These are phyloP conservation scores for Xestia ashworthii DNA, from an alignment of 2,888 invertebrate species.

Conservation along the genomic window DNA sequence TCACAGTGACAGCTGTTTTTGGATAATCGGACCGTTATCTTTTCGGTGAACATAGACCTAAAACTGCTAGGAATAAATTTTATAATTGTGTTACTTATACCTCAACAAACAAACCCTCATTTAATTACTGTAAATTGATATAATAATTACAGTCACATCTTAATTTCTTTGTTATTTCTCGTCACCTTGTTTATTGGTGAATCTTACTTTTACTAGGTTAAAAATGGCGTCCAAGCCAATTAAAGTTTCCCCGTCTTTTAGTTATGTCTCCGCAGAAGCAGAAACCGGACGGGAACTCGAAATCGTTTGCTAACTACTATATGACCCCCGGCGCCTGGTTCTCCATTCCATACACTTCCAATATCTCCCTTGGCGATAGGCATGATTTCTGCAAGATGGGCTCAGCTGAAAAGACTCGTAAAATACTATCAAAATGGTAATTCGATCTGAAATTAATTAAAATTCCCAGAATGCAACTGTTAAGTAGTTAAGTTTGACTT, in stretches of 20 bases:
- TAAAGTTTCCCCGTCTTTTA: slow-evolving; percentile 4
- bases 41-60: too few relatives aligned
- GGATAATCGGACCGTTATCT: too few relatives aligned
- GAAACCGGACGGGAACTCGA: not conserved
- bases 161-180: not conserved
- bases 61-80: too few relatives aligned
- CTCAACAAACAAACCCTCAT: too few relatives aligned
- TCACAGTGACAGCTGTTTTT: too few relatives aligned
- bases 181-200: not conserved
- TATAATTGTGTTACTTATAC: too few relatives aligned
- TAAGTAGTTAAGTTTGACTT: not conserved
- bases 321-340: slow-evolving; percentile 87
- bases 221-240: not conserved
- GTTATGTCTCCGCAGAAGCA: slow-evolving; percentile 1
- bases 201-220: not conserved
- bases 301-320: slow-evolving; percentile 6
- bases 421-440: not conserved
- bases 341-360: slow-evolving; percentile 89
- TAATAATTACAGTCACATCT: too few relatives aligned
- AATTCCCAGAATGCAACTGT: not conserved
- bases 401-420: slow-evolving; percentile 72
- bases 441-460: not conserved
- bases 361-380: slow-evolving; percentile 88
- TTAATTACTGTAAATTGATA: too few relatives aligned
- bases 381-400: slow-evolving; percentile 87